A percentile compares a stretch with the other conserved stretches of the same genome.
Conservation (phyloP, 2,113 vertebrate genomes). For the Suncus etruscus region DNA sequence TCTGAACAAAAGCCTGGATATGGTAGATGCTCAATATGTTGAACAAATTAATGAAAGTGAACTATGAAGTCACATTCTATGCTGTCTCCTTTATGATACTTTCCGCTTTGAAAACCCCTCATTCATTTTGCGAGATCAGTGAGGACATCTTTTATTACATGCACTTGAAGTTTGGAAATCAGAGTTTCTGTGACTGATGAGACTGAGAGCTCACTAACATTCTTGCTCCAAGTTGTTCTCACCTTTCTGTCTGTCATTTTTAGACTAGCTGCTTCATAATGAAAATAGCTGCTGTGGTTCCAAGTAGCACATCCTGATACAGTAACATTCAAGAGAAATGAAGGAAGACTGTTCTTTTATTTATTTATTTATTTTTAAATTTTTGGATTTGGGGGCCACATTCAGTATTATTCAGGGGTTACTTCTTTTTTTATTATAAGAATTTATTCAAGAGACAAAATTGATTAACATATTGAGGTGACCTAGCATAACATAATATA, state of each 20-base stretch:
- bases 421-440: too few species aligned
- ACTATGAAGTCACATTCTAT: not conserved
- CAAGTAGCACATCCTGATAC: not conserved
- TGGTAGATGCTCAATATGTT: not conserved
- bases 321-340: not conserved
- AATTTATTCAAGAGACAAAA: too few species aligned
- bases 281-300: not conserved
- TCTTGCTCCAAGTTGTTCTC: not conserved
- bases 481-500: too few species aligned
- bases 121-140: not conserved
- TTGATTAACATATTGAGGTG: too few species aligned
- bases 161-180: slow-evolving; percentile 13
- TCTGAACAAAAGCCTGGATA: not conserved
- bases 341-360: not conserved
- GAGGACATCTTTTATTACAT: slow-evolving; percentile 22
- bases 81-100: not conserved
- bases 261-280: not conserved
- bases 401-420: too few species aligned
- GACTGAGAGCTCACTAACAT: not conserved
- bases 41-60: slow-evolving; percentile 48
- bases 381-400: too few species aligned
- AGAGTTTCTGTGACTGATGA: not conserved
- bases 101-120: slow-evolving; percentile 41
- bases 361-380: too few species aligned
- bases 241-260: slow-evolving; percentile 22